Conservation (phyloP, 2,888 invertebrate genomes). For the Craniophora ligustri region DNA sequence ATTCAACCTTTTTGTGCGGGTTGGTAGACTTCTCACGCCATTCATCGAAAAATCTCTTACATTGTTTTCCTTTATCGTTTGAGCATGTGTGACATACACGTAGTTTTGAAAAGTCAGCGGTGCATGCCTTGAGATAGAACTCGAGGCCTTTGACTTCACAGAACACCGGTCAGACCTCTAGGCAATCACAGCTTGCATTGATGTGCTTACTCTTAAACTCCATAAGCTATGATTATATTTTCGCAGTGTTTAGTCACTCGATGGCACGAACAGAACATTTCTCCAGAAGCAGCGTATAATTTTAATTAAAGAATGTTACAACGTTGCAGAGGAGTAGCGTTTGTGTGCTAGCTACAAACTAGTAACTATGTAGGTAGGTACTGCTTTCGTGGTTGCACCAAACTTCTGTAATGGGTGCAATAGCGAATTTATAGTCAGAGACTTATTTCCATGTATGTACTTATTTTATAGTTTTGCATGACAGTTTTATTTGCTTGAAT, state of each 20-base stretch:
- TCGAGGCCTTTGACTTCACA: too few relatives aligned
- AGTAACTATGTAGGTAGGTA: slow-evolving; percentile 1
- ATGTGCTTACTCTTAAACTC: too few relatives aligned
- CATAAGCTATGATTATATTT: neutral
- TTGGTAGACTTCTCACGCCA: too few relatives aligned
- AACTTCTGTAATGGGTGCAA: slow-evolving; percentile 35
- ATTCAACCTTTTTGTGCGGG: too few relatives aligned
- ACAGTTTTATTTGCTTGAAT: slow-evolving; percentile 23
- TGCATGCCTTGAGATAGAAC: too few relatives aligned
- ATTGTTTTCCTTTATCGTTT: too few relatives aligned
- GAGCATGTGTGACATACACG: too few relatives aligned
- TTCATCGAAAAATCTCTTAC: too few relatives aligned
- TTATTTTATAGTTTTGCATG: slow-evolving; percentile 18
- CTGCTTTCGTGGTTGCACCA: slow-evolving; percentile 17
- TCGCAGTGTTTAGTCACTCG: neutral
- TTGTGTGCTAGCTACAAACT: slow-evolving; percentile 13
- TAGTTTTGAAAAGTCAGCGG: too few relatives aligned
- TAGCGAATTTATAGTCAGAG: slow-evolving; percentile 19
- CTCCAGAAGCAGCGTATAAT: slow-evolving; percentile 40
- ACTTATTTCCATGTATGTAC: slow-evolving; percentile 14
- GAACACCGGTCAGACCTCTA: too few relatives aligned
- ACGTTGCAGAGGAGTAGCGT: slow-evolving; percentile 9
- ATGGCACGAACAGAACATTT: slow-evolving; percentile 13
- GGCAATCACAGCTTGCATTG: too few relatives aligned
- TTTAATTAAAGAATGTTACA: slow-evolving; percentile 44